Conservation (phyloP, 1,140 invertebrate genomes). For the Anastatus disparis region DNA sequence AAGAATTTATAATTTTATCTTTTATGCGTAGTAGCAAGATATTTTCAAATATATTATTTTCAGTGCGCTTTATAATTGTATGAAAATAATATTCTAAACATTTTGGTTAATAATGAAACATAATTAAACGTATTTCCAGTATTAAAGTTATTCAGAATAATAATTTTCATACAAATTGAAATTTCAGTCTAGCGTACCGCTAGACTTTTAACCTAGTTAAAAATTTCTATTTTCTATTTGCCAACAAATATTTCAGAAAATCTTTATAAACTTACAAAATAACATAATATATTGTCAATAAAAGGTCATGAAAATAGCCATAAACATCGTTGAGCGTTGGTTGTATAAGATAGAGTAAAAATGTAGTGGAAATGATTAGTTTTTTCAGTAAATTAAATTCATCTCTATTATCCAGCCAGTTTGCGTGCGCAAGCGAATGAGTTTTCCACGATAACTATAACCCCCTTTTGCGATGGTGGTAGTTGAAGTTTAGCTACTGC, state of each 20-base stretch:
- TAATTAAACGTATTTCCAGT: too few species aligned
- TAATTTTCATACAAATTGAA: too few species aligned
- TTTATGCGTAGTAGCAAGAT: too few species aligned
- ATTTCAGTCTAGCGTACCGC: too few species aligned
- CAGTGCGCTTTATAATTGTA: too few species aligned
- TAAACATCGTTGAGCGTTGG: not conserved
- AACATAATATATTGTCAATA: slow-evolving; percentile 2
- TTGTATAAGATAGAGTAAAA: slow-evolving; percentile 1
- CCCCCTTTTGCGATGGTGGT: too few species aligned
- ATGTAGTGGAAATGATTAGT: slow-evolving; percentile 38
- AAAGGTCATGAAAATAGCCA: slow-evolving; percentile 2
- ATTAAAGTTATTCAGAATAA: too few species aligned
- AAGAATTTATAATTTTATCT: too few species aligned
- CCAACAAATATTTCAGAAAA: too few species aligned
- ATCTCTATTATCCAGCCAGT: slow-evolving; percentile 28
- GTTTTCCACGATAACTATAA: slow-evolving; percentile 21
- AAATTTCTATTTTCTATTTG: not conserved
- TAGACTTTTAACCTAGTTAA: not conserved
- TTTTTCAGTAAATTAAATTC: slow-evolving; percentile 37
- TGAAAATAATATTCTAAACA: too few species aligned
- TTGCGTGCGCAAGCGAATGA: slow-evolving; percentile 20
- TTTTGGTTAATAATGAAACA: too few species aligned
- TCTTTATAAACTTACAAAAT: not conserved
- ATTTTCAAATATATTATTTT: too few species aligned
- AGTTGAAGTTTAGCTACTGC: not conserved